These are phyloP conservation scores for Lophura nycthemera DNA, from an alignment of 2,113 vertebrate genomes.

Conservation along the genomic window DNA sequence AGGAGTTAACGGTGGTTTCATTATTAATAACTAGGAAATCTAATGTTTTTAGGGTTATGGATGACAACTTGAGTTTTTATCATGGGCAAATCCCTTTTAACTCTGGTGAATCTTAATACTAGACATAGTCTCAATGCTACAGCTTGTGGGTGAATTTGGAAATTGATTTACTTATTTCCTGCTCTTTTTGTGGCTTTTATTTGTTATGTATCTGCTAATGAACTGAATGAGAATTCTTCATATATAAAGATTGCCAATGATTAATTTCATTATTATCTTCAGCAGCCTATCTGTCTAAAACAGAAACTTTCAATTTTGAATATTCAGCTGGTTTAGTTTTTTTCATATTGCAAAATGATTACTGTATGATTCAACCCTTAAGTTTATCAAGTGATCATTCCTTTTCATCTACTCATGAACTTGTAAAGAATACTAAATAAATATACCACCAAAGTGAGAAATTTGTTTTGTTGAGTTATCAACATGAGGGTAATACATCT, in stretches of 20 bases:
- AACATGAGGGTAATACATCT: background rate
- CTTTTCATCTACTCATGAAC: background rate
- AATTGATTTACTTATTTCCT: background rate
- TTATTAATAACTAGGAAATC: constrained; percentile 36
- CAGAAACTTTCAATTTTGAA: background rate
- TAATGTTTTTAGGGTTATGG: background rate
- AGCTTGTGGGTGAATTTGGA: background rate
- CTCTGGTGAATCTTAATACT: background rate
- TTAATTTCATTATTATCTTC: background rate
- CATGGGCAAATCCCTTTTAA: background rate
- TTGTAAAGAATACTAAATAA: background rate
- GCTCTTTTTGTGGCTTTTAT: background rate
- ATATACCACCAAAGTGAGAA: background rate
- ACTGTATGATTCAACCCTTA: background rate
- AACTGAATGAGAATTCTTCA: background rate
- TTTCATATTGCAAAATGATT: background rate
- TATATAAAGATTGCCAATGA: background rate
- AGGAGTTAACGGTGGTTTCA: constrained; percentile 29
- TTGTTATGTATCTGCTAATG: background rate
- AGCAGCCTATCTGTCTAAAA: background rate
- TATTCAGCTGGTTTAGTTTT: background rate
- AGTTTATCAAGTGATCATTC: background rate
- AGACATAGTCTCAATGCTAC: background rate
- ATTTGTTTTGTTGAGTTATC: background rate
- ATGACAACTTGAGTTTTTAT: background rate